phyloP scores from a whole-genome alignment of 2,888 invertebrate species.

The Lithophane leautieri region DNA sequence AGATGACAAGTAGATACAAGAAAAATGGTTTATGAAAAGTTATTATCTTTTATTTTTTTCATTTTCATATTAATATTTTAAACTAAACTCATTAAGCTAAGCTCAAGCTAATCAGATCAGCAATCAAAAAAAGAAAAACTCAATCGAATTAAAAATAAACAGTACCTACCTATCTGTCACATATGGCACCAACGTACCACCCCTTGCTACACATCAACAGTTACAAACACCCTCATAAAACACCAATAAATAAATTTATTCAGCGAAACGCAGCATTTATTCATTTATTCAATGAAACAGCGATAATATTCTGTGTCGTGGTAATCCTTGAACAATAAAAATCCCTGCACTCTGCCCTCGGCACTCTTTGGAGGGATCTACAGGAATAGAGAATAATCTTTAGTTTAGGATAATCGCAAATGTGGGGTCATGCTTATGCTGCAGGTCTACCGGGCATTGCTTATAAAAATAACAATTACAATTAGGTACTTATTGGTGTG shows the following conservation, averaged over 20 bases:
- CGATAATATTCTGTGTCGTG: conserved; percentile 78
- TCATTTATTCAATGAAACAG: conserved; percentile 74
- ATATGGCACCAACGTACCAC: conserved; percentile 59
- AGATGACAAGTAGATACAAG: neutral
- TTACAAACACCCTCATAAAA: conserved; percentile 48
- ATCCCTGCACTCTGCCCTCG: conserved; percentile 77
- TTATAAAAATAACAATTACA: neutral
- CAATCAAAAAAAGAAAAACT: conserved; percentile 50
- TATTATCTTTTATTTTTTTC: too few relatives aligned
- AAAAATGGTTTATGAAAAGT: neutral
- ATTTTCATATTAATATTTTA: neutral
- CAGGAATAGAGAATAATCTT: conserved; percentile 40
- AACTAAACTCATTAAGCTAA: conserved; percentile 28
- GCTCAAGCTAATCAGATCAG: conserved; percentile 56
- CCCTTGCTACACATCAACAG: conserved; percentile 41
- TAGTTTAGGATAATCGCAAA: conserved; percentile 23
- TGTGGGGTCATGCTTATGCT: conserved; percentile 16
- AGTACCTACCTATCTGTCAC: conserved; percentile 47
- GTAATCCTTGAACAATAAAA: conserved; percentile 85
- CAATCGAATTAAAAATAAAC: conserved; percentile 69
- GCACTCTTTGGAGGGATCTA: conserved; percentile 52
- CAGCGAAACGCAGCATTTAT: conserved; percentile 46
- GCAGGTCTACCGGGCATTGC: neutral
- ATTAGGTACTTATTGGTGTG: too few relatives aligned
- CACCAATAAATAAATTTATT: conserved; percentile 53